Evolutionary conservation across 2,888 invertebrate species (phyloP).

Genomic region (Pyrrhosoma nymphula): DNA sequence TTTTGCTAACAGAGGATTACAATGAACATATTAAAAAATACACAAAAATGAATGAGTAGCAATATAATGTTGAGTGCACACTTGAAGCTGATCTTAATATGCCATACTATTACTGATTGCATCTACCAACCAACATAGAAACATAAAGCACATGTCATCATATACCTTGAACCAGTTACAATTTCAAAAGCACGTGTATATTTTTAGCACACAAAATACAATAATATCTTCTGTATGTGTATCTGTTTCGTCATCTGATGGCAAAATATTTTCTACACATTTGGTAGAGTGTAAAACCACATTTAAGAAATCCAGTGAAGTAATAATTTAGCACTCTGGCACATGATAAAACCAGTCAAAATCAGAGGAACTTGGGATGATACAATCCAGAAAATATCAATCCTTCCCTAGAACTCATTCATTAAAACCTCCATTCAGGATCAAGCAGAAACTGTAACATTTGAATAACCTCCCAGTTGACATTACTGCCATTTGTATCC

Average conservation of each 20-base stretch:
- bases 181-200: slow-evolving; percentile 45
- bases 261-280: neutral
- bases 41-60: neutral
- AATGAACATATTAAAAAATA: neutral
- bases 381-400: neutral
- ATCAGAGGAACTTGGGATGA: neutral
- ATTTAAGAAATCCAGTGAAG: slow-evolving; percentile 6
- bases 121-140: slow-evolving; percentile 43
- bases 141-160: slow-evolving; percentile 33
- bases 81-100: slow-evolving; percentile 34
- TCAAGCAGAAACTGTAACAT: neutral
- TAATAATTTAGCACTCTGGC: neutral
- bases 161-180: slow-evolving; percentile 24
- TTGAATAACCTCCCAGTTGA: neutral
- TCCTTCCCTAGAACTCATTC: neutral
- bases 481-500: neutral
- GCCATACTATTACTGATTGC: neutral
- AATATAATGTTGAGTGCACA: neutral
- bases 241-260: neutral
- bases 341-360: neutral
- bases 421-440: neutral
- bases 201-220: slow-evolving; percentile 4
- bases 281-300: neutral
- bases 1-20: slow-evolving; percentile 3
- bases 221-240: neutral